Percentiles rank a stretch among this genome's conserved stretches.
Evolutionary conservation across 2,888 invertebrate genomes (phyloP).

Genomic region (Amaurobius ferox): DNA sequence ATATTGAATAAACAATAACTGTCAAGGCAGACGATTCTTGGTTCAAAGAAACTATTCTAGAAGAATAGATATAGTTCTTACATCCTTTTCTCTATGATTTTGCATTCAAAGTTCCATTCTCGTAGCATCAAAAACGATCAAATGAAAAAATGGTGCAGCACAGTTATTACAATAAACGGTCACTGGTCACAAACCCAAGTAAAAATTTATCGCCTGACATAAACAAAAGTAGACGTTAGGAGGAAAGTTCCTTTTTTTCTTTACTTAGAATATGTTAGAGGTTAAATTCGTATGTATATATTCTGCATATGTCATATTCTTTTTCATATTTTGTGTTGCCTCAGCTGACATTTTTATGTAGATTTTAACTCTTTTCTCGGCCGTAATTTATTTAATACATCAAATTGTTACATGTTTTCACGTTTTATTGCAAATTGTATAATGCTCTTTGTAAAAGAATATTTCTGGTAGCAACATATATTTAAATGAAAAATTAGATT

Average conservation of each 20-base stretch:
- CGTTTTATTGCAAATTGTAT: too few species aligned
- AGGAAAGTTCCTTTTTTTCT: not conserved
- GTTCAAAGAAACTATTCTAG: not conserved
- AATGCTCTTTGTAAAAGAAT: too few species aligned
- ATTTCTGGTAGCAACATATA: too few species aligned
- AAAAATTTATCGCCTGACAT: conserved; percentile 68
- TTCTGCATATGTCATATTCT: not conserved
- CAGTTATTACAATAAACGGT: conserved; percentile 31
- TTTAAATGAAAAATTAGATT: too few species aligned
- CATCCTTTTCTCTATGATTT: not conserved
- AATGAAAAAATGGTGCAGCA: not conserved
- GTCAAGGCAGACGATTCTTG: not conserved
- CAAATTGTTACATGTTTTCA: too few species aligned
- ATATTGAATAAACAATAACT: not conserved
- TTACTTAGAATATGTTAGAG: not conserved
- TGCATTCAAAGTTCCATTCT: not conserved
- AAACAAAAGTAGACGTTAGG: conserved; percentile 47
- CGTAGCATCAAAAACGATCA: not conserved
- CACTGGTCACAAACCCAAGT: conserved; percentile 56
- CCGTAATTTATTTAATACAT: too few species aligned
- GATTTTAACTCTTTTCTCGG: too few species aligned
- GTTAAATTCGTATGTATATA: conserved; percentile 1
- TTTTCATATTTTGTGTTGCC: not conserved
- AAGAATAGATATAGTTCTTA: not conserved
- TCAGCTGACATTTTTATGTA: not conserved